A percentile compares a stretch with the other conserved stretches of the same genome.
Evolutionary conservation across 2,113 vertebrate genomes (phyloP).

Genomic region (Xenus cinereus): DNA sequence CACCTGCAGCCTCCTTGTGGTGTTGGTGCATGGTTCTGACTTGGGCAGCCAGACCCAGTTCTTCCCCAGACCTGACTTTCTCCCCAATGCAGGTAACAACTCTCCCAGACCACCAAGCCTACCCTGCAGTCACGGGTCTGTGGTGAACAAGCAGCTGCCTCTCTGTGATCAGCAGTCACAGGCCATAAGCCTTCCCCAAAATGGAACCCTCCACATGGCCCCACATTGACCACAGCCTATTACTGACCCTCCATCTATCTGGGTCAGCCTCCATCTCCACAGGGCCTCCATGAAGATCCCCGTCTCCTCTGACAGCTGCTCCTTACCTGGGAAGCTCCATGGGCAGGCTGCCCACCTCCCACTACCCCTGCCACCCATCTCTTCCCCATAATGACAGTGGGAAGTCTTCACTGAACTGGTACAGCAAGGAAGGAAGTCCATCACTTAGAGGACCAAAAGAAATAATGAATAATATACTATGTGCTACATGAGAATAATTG

Average conservation of each 20-base stretch:
- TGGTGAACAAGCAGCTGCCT: background rate
- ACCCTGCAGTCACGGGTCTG: background rate
- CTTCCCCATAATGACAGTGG: background rate
- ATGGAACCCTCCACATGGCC: rapidly evolving
- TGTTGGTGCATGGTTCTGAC: rapidly evolving
- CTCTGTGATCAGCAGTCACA: background rate
- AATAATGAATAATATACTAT: background rate
- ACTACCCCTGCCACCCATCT: too few species aligned
- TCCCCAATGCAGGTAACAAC: background rate
- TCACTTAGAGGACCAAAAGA: background rate
- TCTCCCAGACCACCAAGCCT: background rate
- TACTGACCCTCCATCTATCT: too few species aligned
- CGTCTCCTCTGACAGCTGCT: background rate
- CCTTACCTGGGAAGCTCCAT: background rate
- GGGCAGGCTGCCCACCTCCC: background rate
- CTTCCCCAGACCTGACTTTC: background rate
- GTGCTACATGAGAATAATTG: background rate
- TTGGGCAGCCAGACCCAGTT: background rate
- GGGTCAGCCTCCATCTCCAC: background rate
- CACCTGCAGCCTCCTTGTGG: rapidly evolving
- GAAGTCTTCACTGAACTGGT: background rate
- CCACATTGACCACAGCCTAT: background rate
- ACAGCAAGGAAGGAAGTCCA: background rate
- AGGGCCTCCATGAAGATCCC: background rate
- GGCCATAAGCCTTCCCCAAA: background rate